Percentiles rank a stretch among this genome's conserved stretches.
These are phyloP conservation scores for Endomychus coccineus DNA, from an alignment of 2,888 invertebrate species.

Conservation along the genomic window DNA sequence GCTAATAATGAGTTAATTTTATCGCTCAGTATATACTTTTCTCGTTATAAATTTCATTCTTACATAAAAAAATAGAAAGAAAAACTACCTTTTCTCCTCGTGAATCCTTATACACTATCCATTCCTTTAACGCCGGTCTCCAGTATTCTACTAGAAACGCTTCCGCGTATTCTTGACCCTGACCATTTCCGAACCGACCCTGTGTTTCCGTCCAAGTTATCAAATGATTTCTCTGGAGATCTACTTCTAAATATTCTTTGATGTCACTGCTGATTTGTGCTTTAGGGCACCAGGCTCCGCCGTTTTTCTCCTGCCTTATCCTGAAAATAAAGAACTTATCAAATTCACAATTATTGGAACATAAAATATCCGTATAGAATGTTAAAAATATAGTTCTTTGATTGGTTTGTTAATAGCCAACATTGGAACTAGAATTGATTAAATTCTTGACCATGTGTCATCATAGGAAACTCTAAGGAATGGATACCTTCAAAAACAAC, in stretches of 20 bases:
- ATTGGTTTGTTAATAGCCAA: too few relatives aligned
- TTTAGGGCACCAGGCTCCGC: conserved; percentile 91
- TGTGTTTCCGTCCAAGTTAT: conserved; percentile 83
- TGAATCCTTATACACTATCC: conserved; percentile 74
- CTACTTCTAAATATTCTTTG: conserved; percentile 76
- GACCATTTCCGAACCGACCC: conserved; percentile 85
- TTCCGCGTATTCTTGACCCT: conserved; percentile 83
- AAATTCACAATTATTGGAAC: too few relatives aligned
- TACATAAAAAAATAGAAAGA: not conserved
- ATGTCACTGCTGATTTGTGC: conserved; percentile 67
- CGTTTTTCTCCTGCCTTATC: conserved; percentile 75
- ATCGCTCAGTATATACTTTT: too few relatives aligned
- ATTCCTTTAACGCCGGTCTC: conserved; percentile 58
- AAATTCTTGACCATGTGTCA: too few relatives aligned
- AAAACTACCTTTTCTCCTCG: conserved; percentile 64
- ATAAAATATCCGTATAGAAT: too few relatives aligned
- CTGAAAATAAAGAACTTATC: too few relatives aligned
- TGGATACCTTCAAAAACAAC: too few relatives aligned
- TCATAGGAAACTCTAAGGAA: too few relatives aligned
- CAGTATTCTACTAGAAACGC: conserved; percentile 78
- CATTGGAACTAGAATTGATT: too few relatives aligned
- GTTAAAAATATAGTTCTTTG: too few relatives aligned
- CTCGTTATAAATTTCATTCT: not conserved
- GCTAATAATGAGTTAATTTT: too few relatives aligned
- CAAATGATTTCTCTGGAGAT: conserved; percentile 65